Conservation (phyloP, 2,797 vertebrate species). For the Hippocampus kuda region DNA sequence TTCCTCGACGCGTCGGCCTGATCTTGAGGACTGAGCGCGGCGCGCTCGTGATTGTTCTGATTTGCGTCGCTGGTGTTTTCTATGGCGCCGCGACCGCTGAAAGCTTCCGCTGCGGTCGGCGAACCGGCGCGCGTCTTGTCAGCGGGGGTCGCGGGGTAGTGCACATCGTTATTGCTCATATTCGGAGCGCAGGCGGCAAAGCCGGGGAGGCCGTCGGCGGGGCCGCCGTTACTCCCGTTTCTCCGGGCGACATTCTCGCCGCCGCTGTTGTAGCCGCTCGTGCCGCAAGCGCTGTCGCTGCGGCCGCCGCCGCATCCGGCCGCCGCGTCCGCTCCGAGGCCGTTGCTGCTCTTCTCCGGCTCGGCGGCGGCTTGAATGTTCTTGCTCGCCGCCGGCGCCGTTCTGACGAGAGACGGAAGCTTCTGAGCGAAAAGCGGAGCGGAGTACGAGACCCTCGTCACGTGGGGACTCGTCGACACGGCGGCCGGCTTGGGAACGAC, state of each 20-base stretch:
- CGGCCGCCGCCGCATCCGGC: slow-evolving; percentile 58
- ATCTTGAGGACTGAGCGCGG: slow-evolving; percentile 41
- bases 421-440: slow-evolving; percentile 71
- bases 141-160: slow-evolving; percentile 42
- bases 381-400: slow-evolving; percentile 59
- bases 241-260: slow-evolving; percentile 45
- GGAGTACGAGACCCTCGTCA: slow-evolving; percentile 70
- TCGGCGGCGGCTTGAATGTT: slow-evolving; percentile 54
- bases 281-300: slow-evolving; percentile 60
- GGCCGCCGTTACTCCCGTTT: slow-evolving; percentile 42
- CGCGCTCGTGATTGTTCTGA: slow-evolving; percentile 51
- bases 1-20: slow-evolving; percentile 28
- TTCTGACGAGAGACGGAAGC: slow-evolving; percentile 57
- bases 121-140: slow-evolving; percentile 39
- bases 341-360: slow-evolving; percentile 59
- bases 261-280: slow-evolving; percentile 60
- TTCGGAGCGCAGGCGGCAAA: slow-evolving; percentile 39
- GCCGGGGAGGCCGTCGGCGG: slow-evolving; percentile 42
- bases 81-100: slow-evolving; percentile 47
- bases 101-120: slow-evolving; percentile 31
- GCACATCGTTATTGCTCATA: slow-evolving; percentile 60
- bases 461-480: slow-evolving; percentile 76
- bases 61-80: slow-evolving; percentile 65
- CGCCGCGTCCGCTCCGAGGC: slow-evolving; percentile 39
- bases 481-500: slow-evolving; percentile 75